Evolutionary conservation across 2,113 vertebrate species (phyloP).

Genomic region (Dipodomys stephensi): DNA sequence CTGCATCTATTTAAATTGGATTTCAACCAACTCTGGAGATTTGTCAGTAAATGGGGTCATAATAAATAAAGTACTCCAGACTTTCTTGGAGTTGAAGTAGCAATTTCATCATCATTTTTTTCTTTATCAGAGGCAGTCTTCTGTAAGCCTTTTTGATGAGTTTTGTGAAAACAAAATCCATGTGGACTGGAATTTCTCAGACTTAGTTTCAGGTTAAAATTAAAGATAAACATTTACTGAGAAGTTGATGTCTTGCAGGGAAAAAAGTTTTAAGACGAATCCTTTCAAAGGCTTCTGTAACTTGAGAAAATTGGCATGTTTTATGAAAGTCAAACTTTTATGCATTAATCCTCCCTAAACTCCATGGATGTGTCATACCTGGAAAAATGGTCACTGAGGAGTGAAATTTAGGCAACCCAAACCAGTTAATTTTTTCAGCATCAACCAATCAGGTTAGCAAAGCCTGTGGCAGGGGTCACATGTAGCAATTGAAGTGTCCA

Average conservation of each 20-base stretch:
- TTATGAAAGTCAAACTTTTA: conserved; percentile 82
- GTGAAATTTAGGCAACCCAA: conserved; percentile 79
- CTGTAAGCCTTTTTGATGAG: conserved; percentile 76
- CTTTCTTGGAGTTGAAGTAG: conserved; percentile 41
- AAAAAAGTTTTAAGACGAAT: conserved; percentile 3
- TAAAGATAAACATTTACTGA: conserved; percentile 78
- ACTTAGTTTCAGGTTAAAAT: conserved; percentile 76
- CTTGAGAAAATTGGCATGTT: conserved; percentile 66
- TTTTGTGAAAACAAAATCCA: conserved; percentile 75
- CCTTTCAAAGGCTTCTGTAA: conserved; percentile 76
- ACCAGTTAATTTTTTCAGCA: conserved; percentile 77
- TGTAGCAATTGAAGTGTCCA: not conserved
- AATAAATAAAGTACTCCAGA: conserved; percentile 62
- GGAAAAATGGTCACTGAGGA: conserved; percentile 69
- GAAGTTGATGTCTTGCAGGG: conserved; percentile 36
- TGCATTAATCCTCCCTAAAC: conserved; percentile 64
- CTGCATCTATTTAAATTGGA: conserved; percentile 64
- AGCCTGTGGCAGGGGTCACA: conserved; percentile 9
- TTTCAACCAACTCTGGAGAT: conserved; percentile 58
- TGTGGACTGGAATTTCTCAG: conserved; percentile 65
- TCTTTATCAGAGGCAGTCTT: conserved; percentile 29
- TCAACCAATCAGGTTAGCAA: conserved; percentile 34
- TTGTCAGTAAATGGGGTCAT: conserved; percentile 42
- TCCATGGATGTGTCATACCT: not conserved
- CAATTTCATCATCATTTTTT: conserved; percentile 28